Base-by-base conservation (phyloP, 2,113 vertebrate genomes). In the Bostrychus sinensis region DNA sequence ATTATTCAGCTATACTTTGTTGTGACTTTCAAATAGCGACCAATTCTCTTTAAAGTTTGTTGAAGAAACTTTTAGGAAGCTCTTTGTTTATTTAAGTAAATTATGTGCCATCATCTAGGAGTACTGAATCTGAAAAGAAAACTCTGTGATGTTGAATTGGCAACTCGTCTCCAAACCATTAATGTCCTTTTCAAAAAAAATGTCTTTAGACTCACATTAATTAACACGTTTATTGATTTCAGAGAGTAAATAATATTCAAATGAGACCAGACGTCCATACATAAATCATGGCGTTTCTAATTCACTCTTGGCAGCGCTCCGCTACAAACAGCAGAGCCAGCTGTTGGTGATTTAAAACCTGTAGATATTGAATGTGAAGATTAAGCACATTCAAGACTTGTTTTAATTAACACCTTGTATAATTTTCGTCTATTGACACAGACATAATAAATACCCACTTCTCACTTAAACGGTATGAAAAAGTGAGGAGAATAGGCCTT, bases 281-380 rank as follows among this genome's bases (percentile, higher is more conserved):
- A 28, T 51, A 51, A 28, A 28, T 51, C 46, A 51, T 0, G 7
- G 2, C 6, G 7, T 28, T 28, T 28, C 25, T 48, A 17, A 51
- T 26, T 26, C 6, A 28, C 26, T 51, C 16, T n/a, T 51, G 48
- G 25, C 48, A 51, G 19, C 43, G 12, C 43, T 46, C 11, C 19
- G 10, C 5, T n/a, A 4, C 23, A 30, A 30, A 51, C 48, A 30
- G 26, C 23, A 28, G 25, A 50, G 20, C 23, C 48, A 51, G 48
- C 16, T 51, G 16, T 16, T 25, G 46, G 37, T 30, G 1, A 62
- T 73, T 43, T 23, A 46, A 48, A 25, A 14, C 12, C 45, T 13
- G 1, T 14, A 48, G 22, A 48, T 48, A 25, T 14, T 12, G 16
- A 7, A 7, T 20, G 45, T 48, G 20, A 48, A 14, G 20, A 25